A percentile compares a stretch with the other conserved stretches of the same genome.
Evolutionary conservation across 2,888 invertebrate genomes (phyloP).

Genomic region (Laothoe populi): DNA sequence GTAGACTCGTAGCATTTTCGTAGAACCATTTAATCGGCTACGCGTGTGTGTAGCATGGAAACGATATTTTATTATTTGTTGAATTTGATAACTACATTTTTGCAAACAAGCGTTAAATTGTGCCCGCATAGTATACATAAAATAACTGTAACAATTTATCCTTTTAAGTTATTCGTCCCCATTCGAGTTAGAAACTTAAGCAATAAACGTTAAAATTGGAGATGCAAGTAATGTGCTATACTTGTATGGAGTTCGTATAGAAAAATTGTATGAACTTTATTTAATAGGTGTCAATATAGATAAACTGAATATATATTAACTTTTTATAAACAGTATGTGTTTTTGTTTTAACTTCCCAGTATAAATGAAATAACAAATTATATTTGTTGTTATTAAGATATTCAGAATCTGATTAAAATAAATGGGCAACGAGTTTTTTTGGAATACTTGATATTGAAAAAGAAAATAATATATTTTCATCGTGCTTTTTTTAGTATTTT

Average conservation of each 20-base stretch:
- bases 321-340: too few species aligned
- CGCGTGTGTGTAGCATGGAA: neutral
- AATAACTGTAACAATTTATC: constrained; percentile 7
- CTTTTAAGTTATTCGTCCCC: constrained; percentile 1
- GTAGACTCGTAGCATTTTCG: constrained; percentile 10
- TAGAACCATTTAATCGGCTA: neutral
- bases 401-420: too few species aligned
- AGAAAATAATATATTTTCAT: too few species aligned
- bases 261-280: neutral
- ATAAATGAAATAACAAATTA: too few species aligned
- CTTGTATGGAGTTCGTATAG: neutral
- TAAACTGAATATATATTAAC: neutral
- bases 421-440: too few species aligned
- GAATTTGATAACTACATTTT: neutral
- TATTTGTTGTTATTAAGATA: too few species aligned
- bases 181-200: constrained; percentile 7
- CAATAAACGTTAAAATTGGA: constrained; percentile 14
- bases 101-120: neutral
- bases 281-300: neutral
- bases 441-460: too few species aligned
- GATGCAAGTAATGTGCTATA: neutral
- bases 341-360: too few species aligned
- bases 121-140: neutral
- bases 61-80: neutral
- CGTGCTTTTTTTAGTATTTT: too few species aligned